phyloP scores from a whole-genome alignment of 1,140 invertebrate genomes.

The Ips nitidus region DNA sequence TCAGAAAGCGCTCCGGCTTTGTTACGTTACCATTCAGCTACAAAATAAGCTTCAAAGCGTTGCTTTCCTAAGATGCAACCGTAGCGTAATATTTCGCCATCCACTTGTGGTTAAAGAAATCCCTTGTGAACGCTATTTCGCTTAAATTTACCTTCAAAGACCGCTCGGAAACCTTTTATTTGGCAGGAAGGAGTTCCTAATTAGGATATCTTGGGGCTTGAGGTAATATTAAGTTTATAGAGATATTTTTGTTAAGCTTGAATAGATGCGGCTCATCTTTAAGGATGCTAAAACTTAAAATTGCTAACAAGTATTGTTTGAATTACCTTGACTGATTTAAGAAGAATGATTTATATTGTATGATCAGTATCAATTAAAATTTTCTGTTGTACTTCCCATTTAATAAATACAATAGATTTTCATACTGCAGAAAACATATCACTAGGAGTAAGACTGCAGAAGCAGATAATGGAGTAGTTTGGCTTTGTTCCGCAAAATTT shows the following conservation, averaged over 20 bases:
- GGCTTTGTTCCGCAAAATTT: constrained; percentile 20
- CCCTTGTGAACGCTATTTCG: not conserved
- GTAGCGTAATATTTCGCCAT: constrained; percentile 3
- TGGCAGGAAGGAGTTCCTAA: not conserved
- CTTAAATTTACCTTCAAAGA: not conserved
- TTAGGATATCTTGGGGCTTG: not conserved
- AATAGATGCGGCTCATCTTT: not conserved
- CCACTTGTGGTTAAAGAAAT: constrained; percentile 2
- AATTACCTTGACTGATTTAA: too few relatives aligned
- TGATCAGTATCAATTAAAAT: too few relatives aligned
- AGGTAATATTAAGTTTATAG: not conserved
- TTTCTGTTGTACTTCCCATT: too few relatives aligned
- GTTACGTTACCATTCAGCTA: constrained; percentile 4
- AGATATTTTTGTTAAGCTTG: not conserved
- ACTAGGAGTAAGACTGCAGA: too few relatives aligned
- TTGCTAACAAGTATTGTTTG: too few relatives aligned
- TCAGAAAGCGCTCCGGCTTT: constrained; percentile 1
- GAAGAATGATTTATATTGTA: too few relatives aligned
- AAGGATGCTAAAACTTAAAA: not conserved
- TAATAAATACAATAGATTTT: too few relatives aligned
- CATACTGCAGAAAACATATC: too few relatives aligned
- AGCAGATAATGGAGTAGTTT: not conserved
- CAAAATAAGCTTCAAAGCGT: constrained; percentile 6
- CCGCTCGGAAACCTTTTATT: constrained; percentile 3
- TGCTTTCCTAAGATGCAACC: constrained; percentile 1